These are phyloP conservation scores for Paracentrotus lividus DNA, from an alignment of 53 echinoderm and acorn worm species.

Conservation along the genomic window DNA sequence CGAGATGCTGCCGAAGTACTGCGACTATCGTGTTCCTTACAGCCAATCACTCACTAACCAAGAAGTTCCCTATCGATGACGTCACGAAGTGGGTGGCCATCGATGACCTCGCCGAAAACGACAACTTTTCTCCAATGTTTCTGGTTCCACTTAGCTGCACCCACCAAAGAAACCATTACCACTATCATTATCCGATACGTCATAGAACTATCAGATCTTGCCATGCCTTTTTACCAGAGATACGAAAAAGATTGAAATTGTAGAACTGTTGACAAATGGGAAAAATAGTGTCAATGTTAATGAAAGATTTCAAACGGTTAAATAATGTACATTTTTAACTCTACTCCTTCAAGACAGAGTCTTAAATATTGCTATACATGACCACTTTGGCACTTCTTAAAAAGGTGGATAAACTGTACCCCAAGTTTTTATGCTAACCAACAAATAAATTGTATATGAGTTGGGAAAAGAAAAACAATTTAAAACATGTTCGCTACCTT, in stretches of 20 bases:
- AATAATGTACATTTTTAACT: no score
- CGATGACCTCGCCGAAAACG: neutral
- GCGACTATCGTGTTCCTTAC: slow-evolving; percentile 24
- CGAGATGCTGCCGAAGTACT: slow-evolving; percentile 47
- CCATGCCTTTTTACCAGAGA: slow-evolving; percentile 18
- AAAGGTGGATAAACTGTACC: no score
- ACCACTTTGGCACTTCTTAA: no score
- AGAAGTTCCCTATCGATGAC: neutral
- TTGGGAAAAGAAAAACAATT: no score
- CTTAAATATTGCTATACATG: no score
- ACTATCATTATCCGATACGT: slow-evolving; percentile 37
- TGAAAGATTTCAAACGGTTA: no score
- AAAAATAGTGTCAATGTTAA: no score
- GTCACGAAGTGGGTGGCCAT: neutral
- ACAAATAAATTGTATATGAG: no score
- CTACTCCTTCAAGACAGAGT: no score
- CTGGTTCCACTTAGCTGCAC: neutral
- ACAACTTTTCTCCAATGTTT: neutral
- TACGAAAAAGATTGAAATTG: neutral
- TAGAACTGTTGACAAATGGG: no score
- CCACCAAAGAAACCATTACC: neutral
- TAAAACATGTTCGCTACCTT: no score
- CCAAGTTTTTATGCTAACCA: no score
- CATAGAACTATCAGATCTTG: slow-evolving; percentile 18
- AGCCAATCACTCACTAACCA: neutral